phyloP scores from a whole-genome alignment of 2,113 vertebrate genomes.

The Leptodactylus fuscus region DNA sequence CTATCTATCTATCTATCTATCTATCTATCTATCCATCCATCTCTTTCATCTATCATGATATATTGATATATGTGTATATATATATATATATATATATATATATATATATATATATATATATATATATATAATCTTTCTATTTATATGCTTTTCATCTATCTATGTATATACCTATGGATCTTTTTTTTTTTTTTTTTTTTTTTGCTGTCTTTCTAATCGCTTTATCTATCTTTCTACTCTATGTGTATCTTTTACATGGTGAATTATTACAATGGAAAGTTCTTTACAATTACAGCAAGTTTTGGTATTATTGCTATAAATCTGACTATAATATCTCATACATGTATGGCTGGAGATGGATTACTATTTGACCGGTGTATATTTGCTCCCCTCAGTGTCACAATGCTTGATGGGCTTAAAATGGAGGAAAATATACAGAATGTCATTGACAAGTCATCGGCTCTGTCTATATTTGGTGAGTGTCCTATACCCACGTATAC shows the following conservation, averaged over 20 bases:
- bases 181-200: too few relatives aligned
- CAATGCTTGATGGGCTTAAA: conserved; percentile 78
- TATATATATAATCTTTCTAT: background rate
- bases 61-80: too few relatives aligned
- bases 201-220: background rate
- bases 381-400: conserved; percentile 50
- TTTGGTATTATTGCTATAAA: too few relatives aligned
- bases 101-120: too few relatives aligned
- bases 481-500: too few relatives aligned
- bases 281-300: background rate
- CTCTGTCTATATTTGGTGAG: conserved; percentile 77
- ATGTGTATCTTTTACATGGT: background rate
- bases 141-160: too few relatives aligned
- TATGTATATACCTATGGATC: too few relatives aligned
- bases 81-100: too few relatives aligned
- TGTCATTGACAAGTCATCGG: conserved; percentile 70
- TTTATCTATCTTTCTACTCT: background rate
- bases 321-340: background rate
- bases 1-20: background rate
- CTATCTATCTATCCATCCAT: background rate
- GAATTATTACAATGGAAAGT: background rate
- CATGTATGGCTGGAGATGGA: background rate
- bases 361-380: background rate
- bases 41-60: too few relatives aligned
- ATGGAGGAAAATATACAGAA: conserved; percentile 76